Evolutionary conservation across 64 coral and sea anemone genomes (phyloP).

Genomic region (Dendronephthya gigantea): DNA sequence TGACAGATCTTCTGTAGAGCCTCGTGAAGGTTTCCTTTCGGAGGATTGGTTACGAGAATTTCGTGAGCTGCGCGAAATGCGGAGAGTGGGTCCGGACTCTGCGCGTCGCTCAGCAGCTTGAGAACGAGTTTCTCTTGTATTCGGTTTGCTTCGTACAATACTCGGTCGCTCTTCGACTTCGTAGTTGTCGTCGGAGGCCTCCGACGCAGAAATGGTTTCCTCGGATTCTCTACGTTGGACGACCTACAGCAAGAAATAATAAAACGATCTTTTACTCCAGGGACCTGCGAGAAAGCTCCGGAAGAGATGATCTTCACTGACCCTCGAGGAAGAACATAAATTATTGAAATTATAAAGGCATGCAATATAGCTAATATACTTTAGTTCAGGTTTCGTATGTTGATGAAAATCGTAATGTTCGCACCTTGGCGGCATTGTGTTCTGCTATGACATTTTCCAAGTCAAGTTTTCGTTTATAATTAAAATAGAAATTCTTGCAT

Average conservation of each 20-base stretch:
- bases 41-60: background rate
- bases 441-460: conserved; percentile 79
- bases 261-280: too few relatives aligned
- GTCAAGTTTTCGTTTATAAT: conserved; percentile 92
- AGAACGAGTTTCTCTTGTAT: background rate
- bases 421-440: conserved; percentile 73
- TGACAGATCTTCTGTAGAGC: background rate
- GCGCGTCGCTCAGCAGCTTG: background rate
- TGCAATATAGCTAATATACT: background rate
- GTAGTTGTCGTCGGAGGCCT: background rate
- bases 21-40: background rate
- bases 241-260: background rate
- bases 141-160: background rate
- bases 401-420: too few relatives aligned
- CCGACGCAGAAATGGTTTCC: conserved; percentile 6
- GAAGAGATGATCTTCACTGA: background rate
- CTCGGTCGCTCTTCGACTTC: background rate
- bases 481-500: conserved; percentile 99
- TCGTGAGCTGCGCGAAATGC: background rate
- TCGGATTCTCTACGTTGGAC: conserved; percentile 2
- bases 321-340: conserved; percentile 58
- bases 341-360: background rate
- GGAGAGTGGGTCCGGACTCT: background rate
- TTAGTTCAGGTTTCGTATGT: too few relatives aligned
- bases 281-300: too few relatives aligned